Percentiles rank a stretch among this genome's conserved stretches.
These are phyloP conservation scores for Myotis brandtii DNA, from an alignment of 2,113 vertebrate genomes.

Conservation along the genomic window DNA sequence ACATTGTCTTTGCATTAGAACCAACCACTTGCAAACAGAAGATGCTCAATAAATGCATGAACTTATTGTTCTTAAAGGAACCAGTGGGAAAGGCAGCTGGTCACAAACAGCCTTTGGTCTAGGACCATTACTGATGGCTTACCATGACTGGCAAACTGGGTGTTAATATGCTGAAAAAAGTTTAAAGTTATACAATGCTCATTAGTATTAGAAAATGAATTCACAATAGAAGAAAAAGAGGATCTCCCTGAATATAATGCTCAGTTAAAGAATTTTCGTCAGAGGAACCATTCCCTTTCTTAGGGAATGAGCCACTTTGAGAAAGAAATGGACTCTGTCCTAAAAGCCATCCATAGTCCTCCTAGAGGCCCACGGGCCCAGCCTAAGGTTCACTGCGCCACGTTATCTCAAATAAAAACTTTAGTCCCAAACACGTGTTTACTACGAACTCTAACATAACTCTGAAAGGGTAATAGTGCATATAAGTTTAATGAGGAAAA, in stretches of 20 bases:
- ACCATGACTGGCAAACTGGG: background rate
- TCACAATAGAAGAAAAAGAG: background rate
- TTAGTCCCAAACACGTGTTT: background rate
- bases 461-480: background rate
- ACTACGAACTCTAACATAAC: background rate
- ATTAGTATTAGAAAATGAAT: background rate
- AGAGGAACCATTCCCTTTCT: background rate
- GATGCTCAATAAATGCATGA: background rate
- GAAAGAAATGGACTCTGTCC: background rate
- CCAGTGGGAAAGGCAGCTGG: background rate
- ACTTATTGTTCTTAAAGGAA: background rate
- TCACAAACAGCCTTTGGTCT: background rate
- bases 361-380: background rate
- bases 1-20: background rate
- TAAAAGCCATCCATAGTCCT: background rate
- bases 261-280: background rate
- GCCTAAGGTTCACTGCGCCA: background rate
- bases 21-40: background rate
- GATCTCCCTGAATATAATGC: background rate
- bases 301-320: background rate
- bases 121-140: background rate
- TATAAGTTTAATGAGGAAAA: background rate
- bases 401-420: background rate
- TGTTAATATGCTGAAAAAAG: background rate
- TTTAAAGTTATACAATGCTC: background rate